Conservation (phyloP, 2,888 invertebrate species). For the Cylloceria caligata region DNA sequence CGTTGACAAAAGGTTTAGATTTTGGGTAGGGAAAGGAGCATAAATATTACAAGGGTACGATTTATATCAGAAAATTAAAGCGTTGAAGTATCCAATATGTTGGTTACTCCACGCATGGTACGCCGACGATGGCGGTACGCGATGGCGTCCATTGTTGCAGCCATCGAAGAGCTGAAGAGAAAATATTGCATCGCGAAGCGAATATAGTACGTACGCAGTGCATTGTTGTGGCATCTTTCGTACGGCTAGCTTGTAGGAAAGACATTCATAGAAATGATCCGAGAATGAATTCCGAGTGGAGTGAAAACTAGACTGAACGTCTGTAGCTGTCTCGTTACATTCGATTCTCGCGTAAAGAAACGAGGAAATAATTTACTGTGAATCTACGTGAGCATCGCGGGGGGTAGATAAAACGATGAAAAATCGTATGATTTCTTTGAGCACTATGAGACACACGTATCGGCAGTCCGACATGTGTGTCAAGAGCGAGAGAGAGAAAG, state of each 20-base stretch:
- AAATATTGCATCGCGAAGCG: background rate
- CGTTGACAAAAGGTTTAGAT: conserved; percentile 77
- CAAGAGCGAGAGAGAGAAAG: background rate
- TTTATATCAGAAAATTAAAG: background rate
- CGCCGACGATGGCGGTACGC: background rate
- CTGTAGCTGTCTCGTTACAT: conserved; percentile 53
- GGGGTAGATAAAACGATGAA: conserved; percentile 64
- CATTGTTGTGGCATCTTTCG: conserved; percentile 22
- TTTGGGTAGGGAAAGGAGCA: background rate
- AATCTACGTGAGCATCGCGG: conserved; percentile 23
- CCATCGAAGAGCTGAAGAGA: background rate
- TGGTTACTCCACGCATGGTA: too few relatives aligned
- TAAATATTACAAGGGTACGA: background rate
- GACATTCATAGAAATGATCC: conserved; percentile 10
- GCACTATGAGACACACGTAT: background rate
- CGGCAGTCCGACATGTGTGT: background rate
- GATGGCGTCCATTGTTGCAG: conserved; percentile 5
- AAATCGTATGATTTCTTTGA: conserved; percentile 43
- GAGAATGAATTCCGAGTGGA: background rate
- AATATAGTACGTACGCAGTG: background rate
- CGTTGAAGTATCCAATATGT: background rate
- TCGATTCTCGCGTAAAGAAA: conserved; percentile 32
- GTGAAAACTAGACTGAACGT: conserved; percentile 26
- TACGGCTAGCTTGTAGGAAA: background rate
- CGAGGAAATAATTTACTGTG: background rate